Evolutionary conservation across 1,140 invertebrate species (phyloP).

Genomic region (Papilio polyxenes): DNA sequence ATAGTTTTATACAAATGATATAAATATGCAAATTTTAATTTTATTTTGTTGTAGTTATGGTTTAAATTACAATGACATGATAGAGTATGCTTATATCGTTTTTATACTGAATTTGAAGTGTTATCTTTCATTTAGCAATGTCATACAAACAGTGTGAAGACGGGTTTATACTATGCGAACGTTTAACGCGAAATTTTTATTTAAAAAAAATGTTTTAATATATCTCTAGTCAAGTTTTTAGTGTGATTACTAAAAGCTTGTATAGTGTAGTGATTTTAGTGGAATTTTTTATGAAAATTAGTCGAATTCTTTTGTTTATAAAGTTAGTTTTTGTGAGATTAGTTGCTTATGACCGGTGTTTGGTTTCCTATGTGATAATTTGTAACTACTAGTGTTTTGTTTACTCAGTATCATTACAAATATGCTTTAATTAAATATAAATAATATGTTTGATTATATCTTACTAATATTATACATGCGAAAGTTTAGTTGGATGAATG

Average conservation of each 20-base stretch:
- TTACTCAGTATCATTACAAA: neutral
- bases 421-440: neutral
- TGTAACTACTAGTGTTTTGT: neutral
- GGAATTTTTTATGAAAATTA: neutral
- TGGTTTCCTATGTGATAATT: neutral
- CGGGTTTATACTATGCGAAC: constrained; percentile 36
- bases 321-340: neutral
- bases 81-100: constrained; percentile 41
- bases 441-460: neutral
- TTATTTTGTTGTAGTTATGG: constrained; percentile 38
- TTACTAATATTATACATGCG: too few relatives aligned
- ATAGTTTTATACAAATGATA: constrained; percentile 12
- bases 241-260: constrained; percentile 4
- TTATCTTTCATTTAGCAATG: constrained; percentile 74
- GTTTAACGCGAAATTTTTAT: constrained; percentile 35
- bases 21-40: constrained; percentile 35
- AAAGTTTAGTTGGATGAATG: too few relatives aligned
- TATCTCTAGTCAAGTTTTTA: constrained; percentile 26
- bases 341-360: neutral
- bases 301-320: neutral
- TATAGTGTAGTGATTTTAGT: neutral
- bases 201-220: constrained; percentile 32
- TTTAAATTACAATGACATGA: constrained; percentile 41
- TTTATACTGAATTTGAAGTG: constrained; percentile 51
- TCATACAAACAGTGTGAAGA: constrained; percentile 63